These are phyloP conservation scores for Brachionus plicatilis DNA, from an alignment of 1,140 invertebrate genomes.

Conservation along the genomic window DNA sequence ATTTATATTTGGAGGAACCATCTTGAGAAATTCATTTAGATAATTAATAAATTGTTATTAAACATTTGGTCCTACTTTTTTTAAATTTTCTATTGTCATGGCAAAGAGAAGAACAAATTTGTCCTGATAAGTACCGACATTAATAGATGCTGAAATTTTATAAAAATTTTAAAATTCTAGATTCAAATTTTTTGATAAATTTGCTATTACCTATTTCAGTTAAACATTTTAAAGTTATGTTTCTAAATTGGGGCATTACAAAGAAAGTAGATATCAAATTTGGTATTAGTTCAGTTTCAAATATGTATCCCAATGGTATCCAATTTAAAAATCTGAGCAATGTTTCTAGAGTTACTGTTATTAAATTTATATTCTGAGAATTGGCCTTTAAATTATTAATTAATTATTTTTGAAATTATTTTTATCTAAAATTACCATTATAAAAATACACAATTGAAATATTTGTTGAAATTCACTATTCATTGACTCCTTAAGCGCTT, in stretches of 20 bases:
- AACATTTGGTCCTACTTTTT: background rate
- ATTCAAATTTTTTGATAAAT: background rate
- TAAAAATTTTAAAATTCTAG: background rate
- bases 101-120: constrained; percentile 32
- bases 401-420: background rate
- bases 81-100: background rate
- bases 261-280: constrained; percentile 80
- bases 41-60: background rate
- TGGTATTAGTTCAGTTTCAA: constrained; percentile 95
- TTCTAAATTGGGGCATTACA: constrained; percentile 92
- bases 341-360: constrained; percentile 79
- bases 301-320: constrained; percentile 98
- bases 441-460: constrained; percentile 93
- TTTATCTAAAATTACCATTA: background rate
- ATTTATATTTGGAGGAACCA: background rate
- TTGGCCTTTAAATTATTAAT: background rate
- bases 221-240: constrained; percentile 94
- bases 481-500: constrained; percentile 98
- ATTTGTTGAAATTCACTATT: constrained; percentile 97
- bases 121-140: constrained; percentile 28
- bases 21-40: background rate
- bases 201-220: constrained; percentile 71
- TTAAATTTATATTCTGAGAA: constrained; percentile 31
- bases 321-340: constrained; percentile 94
- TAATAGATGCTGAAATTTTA: constrained; percentile 43